Evolutionary conservation across 2,113 vertebrate species (phyloP).

Genomic region (Lanius collurio): DNA sequence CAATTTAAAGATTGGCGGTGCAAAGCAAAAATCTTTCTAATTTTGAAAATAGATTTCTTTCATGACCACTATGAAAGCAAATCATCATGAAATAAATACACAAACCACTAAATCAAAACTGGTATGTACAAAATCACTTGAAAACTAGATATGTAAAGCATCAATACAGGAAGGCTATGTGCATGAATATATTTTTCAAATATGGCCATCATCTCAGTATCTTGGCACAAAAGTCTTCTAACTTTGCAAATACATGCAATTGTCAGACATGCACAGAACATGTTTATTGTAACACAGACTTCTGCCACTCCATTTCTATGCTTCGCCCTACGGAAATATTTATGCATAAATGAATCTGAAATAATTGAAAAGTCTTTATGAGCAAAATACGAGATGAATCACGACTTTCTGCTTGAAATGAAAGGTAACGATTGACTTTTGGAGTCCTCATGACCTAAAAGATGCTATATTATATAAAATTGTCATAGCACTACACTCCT

Average conservation of each 20-base stretch:
- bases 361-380: not conserved
- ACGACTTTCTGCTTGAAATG: not conserved
- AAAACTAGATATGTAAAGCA: not conserved
- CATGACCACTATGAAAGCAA: not conserved
- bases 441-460: not conserved
- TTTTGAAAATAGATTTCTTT: not conserved
- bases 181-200: not conserved
- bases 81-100: not conserved
- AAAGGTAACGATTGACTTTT: not conserved
- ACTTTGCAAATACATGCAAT: not conserved
- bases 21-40: not conserved
- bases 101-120: not conserved
- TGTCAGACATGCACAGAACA: not conserved
- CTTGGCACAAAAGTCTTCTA: not conserved
- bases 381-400: not conserved
- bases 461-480: slow-evolving; percentile 30
- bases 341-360: not conserved
- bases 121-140: not conserved
- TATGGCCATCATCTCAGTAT: not conserved
- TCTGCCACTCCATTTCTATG: not conserved
- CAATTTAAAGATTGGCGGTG: not conserved
- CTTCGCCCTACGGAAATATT: not conserved
- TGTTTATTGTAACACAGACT: not conserved
- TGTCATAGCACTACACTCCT: not conserved
- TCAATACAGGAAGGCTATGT: not conserved